Percentiles rank a stretch among this genome's conserved stretches.
phyloP scores from a whole-genome alignment of 2,888 invertebrate genomes.

The Pheosia gnoma region DNA sequence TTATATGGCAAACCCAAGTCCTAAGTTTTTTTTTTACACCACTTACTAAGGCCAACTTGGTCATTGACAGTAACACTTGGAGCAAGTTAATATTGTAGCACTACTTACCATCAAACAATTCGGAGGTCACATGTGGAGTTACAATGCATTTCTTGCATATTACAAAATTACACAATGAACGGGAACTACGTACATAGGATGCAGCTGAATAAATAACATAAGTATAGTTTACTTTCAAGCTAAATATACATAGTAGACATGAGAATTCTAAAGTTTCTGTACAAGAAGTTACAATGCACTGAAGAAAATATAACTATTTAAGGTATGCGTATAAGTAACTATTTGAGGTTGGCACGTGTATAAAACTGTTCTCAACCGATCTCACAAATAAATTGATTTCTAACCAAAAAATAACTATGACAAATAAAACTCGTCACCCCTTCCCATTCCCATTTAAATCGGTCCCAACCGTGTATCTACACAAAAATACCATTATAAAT shows the following conservation, averaged over 20 bases:
- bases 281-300: too few species aligned
- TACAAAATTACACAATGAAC: background rate
- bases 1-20: too few species aligned
- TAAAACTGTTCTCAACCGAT: background rate
- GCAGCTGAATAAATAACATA: slow-evolving; percentile 1
- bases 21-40: too few species aligned
- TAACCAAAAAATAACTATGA: background rate
- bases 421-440: background rate
- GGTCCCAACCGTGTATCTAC: slow-evolving; percentile 25
- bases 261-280: background rate
- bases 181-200: background rate
- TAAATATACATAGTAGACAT: background rate
- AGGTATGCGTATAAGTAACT: too few species aligned
- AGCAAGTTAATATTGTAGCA: background rate
- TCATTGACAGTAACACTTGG: background rate
- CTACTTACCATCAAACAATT: background rate
- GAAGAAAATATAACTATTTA: too few species aligned
- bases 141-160: slow-evolving; percentile 6
- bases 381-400: background rate
- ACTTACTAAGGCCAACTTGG: background rate
- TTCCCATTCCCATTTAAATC: slow-evolving; percentile 18
- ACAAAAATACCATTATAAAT: slow-evolving; percentile 55
- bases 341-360: too few species aligned
- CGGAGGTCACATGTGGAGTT: slow-evolving; percentile 1
- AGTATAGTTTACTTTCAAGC: background rate